Evolutionary conservation across 2,888 invertebrate species (phyloP).

Genomic region (Diarsia brunnea): DNA sequence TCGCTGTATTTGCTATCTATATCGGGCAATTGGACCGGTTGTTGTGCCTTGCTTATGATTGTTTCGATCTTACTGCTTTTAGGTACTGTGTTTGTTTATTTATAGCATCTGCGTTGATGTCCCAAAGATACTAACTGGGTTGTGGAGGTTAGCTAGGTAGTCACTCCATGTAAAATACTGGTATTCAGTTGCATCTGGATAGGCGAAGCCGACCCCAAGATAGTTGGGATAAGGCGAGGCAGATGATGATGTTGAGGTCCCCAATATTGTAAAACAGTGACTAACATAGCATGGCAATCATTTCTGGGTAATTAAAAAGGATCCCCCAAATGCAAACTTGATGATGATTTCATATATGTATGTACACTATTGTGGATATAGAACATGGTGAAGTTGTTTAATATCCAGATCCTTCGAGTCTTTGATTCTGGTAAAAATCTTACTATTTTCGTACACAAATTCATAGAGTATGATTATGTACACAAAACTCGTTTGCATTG

Average conservation of each 20-base stretch:
- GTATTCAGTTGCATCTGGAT: too few relatives aligned
- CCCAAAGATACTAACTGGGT: not conserved
- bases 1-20: slow-evolving; percentile 69
- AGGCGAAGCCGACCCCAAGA: too few relatives aligned
- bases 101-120: not conserved
- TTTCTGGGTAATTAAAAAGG: not conserved
- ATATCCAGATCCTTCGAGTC: not conserved
- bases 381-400: not conserved
- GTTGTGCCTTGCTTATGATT: slow-evolving; percentile 33
- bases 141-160: too few relatives aligned
- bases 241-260: too few relatives aligned
- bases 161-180: too few relatives aligned
- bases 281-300: too few relatives aligned
- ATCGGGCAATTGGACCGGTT: slow-evolving; percentile 47
- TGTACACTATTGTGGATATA: not conserved
- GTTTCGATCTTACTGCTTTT: slow-evolving; percentile 19
- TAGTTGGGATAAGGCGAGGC: too few relatives aligned
- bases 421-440: not conserved
- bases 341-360: not conserved
- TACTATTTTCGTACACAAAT: not conserved
- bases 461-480: not conserved
- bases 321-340: not conserved
- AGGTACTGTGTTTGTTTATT: not conserved
- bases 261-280: not conserved
- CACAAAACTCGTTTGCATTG: slow-evolving; percentile 5